A percentile compares a stretch with the other conserved stretches of the same genome.
Conservation (phyloP, 2,113 vertebrate genomes). For the Rhineura floridana region DNA sequence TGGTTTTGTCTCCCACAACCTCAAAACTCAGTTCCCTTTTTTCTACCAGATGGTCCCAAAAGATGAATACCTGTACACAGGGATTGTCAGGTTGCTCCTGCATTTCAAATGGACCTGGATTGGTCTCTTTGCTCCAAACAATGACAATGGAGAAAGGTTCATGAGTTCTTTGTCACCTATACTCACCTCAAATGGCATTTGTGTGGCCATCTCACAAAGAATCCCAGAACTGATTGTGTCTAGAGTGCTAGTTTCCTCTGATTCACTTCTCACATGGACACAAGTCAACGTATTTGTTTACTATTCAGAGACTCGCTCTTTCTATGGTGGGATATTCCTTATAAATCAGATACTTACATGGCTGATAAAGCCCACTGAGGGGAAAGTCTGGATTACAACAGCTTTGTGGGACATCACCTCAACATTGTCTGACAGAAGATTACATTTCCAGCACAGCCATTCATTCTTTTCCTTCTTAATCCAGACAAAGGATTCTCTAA, state of each 20-base stretch:
- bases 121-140: background rate
- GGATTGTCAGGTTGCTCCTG: background rate
- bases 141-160: background rate
- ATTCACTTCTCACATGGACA: background rate
- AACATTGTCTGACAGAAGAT: rapidly evolving
- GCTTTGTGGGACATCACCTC: background rate
- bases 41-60: background rate
- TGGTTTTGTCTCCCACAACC: background rate
- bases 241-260: rapidly evolving
- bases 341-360: rapidly evolving
- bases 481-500: background rate
- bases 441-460: background rate
- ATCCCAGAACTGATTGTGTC: rapidly evolving
- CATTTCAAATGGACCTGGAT: slow-evolving; percentile 11
- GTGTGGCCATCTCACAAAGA: background rate
- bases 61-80: background rate
- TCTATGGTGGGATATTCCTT: rapidly evolving
- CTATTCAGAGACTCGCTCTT: background rate
- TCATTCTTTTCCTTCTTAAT: background rate
- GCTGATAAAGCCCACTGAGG: too few relatives aligned
- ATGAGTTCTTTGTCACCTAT: background rate
- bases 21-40: background rate
- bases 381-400: background rate
- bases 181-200: background rate
- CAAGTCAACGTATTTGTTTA: background rate